phyloP scores from a whole-genome alignment of 64 coral and sea anemone genomes.

The Trachythela sp. region DNA sequence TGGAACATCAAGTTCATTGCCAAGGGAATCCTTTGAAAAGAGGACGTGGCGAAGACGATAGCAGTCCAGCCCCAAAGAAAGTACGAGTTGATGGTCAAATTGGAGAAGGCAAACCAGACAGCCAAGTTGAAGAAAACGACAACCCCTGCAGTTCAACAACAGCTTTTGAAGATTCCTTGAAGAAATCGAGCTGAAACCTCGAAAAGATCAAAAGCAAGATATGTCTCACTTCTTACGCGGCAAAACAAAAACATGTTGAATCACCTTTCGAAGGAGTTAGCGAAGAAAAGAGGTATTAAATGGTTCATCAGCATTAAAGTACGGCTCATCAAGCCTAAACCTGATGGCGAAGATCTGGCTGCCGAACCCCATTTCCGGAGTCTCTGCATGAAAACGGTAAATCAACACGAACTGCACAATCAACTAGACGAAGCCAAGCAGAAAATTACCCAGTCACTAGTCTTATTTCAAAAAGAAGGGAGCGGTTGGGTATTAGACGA shows the following conservation, averaged over 20 bases:
- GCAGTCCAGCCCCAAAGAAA: too few relatives aligned
- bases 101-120: not conserved
- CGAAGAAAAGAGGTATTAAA: constrained; percentile 27
- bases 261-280: not conserved
- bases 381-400: constrained; percentile 15
- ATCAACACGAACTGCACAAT: constrained; percentile 15
- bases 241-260: not conserved
- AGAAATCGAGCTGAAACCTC: not conserved
- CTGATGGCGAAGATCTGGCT: not conserved
- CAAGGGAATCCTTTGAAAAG: not conserved
- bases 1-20: not conserved
- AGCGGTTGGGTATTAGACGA: not conserved
- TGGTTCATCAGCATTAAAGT: constrained; percentile 39
- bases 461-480: constrained; percentile 31
- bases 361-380: constrained; percentile 42
- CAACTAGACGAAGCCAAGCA: not conserved
- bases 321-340: constrained; percentile 31
- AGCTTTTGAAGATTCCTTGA: constrained; percentile 20
- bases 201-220: constrained; percentile 26
- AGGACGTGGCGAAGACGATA: not conserved
- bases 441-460: constrained; percentile 25
- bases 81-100: not conserved
- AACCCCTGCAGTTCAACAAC: constrained; percentile 23
- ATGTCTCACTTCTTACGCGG: not conserved
- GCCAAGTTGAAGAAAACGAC: not conserved